A percentile compares a stretch with the other conserved stretches of the same genome.
phyloP scores from a whole-genome alignment of 2,888 invertebrate species.

The Cephus sareptanus region DNA sequence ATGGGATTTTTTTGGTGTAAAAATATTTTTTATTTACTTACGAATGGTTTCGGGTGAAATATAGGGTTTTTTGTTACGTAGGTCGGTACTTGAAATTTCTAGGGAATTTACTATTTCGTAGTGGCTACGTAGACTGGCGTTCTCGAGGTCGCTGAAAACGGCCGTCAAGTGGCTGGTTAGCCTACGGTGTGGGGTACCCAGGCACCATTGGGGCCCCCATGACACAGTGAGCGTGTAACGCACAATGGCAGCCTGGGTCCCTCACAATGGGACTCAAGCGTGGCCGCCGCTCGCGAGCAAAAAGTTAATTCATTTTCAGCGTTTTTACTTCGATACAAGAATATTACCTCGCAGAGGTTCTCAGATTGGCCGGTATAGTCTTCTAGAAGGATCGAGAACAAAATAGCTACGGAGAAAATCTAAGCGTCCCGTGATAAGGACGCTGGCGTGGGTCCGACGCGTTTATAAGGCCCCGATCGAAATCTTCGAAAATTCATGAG shows the following conservation, averaged over 20 bases:
- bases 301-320: conserved; percentile 62
- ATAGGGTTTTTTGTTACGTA: background rate
- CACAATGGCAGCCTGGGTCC: conserved; percentile 35
- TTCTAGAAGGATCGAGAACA: background rate
- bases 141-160: background rate
- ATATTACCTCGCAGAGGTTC: conserved; percentile 49
- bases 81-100: background rate
- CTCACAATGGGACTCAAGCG: conserved; percentile 48
- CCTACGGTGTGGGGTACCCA: background rate
- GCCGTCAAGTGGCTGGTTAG: background rate
- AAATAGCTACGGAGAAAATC: background rate
- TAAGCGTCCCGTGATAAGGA: background rate
- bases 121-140: background rate
- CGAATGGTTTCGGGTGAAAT: background rate
- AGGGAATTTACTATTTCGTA: background rate
- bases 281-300: conserved; percentile 42
- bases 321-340: conserved; percentile 55
- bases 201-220: conserved; percentile 1
- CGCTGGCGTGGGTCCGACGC: background rate
- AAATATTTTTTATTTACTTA: background rate
- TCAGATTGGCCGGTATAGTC: conserved; percentile 25
- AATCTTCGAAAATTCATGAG: background rate
- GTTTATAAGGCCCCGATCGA: background rate
- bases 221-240: conserved; percentile 19
- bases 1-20: background rate